A percentile compares a stretch with the other conserved stretches of the same genome.
These are phyloP conservation scores for Digitonthophagus gazella DNA, from an alignment of 2,888 invertebrate genomes.

Conservation along the genomic window DNA sequence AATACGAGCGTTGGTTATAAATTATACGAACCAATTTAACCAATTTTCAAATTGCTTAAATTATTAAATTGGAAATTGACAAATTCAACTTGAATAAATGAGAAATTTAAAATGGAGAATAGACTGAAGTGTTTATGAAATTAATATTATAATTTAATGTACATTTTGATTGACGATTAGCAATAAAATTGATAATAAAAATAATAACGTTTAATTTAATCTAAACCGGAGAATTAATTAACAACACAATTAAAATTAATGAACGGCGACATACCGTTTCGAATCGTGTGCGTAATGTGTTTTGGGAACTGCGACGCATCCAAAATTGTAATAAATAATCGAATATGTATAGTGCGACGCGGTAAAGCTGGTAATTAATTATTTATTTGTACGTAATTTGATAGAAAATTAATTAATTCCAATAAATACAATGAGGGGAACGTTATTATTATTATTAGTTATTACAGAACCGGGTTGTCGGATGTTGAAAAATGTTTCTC, in stretches of 20 bases:
- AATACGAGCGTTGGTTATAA: constrained; percentile 38
- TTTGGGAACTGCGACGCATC: not conserved
- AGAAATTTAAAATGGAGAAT: too few relatives aligned
- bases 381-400: not conserved
- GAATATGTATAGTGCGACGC: not conserved
- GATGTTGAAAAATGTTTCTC: not conserved
- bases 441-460: not conserved
- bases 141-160: too few relatives aligned
- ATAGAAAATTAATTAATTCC: not conserved
- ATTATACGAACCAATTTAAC: too few relatives aligned
- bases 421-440: not conserved
- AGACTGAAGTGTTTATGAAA: too few relatives aligned
- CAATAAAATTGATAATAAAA: not conserved
- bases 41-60: too few relatives aligned
- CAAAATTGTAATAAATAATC: not conserved
- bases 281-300: not conserved
- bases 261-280: not conserved
- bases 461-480: not conserved
- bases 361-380: not conserved
- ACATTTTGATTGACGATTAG: not conserved
- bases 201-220: not conserved
- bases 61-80: too few relatives aligned
- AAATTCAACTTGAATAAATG: too few relatives aligned
- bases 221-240: not conserved
- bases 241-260: not conserved